phyloP scores from a whole-genome alignment of 2,888 invertebrate species.

The Sphinx pinastri region DNA sequence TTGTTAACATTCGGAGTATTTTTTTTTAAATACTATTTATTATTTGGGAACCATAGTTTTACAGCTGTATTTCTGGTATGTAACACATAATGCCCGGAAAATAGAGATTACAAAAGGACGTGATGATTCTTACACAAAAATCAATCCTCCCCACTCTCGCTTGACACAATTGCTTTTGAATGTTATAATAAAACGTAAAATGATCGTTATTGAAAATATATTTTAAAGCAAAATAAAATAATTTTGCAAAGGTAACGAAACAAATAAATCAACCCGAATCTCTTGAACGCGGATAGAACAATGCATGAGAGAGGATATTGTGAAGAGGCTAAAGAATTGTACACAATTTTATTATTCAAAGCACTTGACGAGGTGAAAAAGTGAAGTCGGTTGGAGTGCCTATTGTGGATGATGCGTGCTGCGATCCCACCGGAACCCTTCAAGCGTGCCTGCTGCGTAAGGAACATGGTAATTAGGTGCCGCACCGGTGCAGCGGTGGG shows the following conservation, averaged over 20 bases:
- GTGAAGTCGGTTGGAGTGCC: slow-evolving; percentile 60
- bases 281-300: slow-evolving; percentile 60
- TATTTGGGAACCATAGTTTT: no score
- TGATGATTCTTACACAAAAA: no score
- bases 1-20: no score
- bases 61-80: no score
- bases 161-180: no score
- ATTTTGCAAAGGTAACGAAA: slow-evolving; percentile 57
- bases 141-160: no score
- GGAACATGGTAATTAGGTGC: slow-evolving; percentile 58
- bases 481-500: slow-evolving; percentile 24
- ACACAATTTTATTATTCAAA: slow-evolving; percentile 65
- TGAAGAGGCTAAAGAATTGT: slow-evolving; percentile 55
- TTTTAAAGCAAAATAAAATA: slow-evolving; percentile 41
- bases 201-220: slow-evolving; percentile 36
- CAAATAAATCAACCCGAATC: slow-evolving; percentile 57
- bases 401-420: slow-evolving; percentile 64
- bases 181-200: no score
- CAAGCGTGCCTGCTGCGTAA: slow-evolving; percentile 46
- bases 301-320: slow-evolving; percentile 55
- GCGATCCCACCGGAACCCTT: slow-evolving; percentile 59
- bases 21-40: no score
- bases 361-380: slow-evolving; percentile 61
- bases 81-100: no score
- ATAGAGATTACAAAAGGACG: neutral